A percentile compares a stretch with the other conserved stretches of the same genome.
These are phyloP conservation scores for Bemisia tabaci DNA, from an alignment of 1,140 invertebrate genomes.

Conservation along the genomic window DNA sequence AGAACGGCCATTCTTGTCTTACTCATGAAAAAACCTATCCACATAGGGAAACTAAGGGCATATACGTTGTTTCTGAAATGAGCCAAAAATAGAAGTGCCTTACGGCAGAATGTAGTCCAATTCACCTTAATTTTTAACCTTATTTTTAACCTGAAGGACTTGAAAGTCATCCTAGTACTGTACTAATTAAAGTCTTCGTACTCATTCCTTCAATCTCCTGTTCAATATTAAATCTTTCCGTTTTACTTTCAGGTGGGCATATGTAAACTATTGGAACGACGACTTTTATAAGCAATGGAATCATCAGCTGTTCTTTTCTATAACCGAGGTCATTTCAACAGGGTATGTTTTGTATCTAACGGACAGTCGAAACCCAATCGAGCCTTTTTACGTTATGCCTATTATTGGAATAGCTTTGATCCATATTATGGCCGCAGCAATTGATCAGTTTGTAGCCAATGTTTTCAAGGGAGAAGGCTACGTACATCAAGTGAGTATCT, in stretches of 20 bases:
- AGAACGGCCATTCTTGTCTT: too few relatives aligned
- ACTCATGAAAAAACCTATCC: too few relatives aligned
- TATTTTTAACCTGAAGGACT: background rate
- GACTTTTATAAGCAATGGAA: slow-evolving; percentile 64
- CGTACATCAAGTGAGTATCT: slow-evolving; percentile 43
- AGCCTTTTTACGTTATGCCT: slow-evolving; percentile 44
- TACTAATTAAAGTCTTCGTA: too few relatives aligned
- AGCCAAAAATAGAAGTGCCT: too few relatives aligned
- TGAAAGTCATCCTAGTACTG: too few relatives aligned
- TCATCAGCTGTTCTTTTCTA: slow-evolving; percentile 59
- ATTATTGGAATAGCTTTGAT: slow-evolving; percentile 50
- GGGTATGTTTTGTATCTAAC: slow-evolving; percentile 43
- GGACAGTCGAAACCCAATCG: slow-evolving; percentile 40
- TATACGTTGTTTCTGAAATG: too few relatives aligned
- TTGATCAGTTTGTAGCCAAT: slow-evolving; percentile 62
- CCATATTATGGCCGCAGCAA: slow-evolving; percentile 55
- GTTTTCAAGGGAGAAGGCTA: slow-evolving; percentile 53
- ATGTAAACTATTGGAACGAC: slow-evolving; percentile 74
- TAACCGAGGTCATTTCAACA: slow-evolving; percentile 59
- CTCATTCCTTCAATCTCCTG: too few relatives aligned
- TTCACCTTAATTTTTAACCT: background rate
- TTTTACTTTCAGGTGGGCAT: slow-evolving; percentile 46
- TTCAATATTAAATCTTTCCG: too few relatives aligned
- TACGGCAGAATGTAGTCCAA: too few relatives aligned
- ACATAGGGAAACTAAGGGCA: too few relatives aligned